These are phyloP conservation scores for Proctacanthus coquilletti DNA, from an alignment of 1,140 invertebrate genomes.

Conservation along the genomic window DNA sequence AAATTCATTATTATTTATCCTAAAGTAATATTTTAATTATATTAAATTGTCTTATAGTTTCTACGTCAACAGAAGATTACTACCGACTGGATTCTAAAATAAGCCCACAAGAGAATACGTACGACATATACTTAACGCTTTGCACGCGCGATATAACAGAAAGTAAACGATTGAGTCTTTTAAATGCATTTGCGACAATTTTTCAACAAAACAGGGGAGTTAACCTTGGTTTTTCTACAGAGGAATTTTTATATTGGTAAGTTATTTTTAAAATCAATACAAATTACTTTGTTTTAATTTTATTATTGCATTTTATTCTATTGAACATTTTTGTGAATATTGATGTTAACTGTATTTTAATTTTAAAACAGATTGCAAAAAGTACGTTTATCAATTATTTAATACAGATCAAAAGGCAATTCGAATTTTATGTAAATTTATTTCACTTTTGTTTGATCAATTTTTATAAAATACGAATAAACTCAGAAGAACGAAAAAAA, in stretches of 20 bases:
- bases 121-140: slow-evolving; percentile 22
- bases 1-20: background rate
- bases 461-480: background rate
- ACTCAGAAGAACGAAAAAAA: background rate
- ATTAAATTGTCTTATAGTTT: slow-evolving; percentile 12
- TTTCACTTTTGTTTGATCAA: slow-evolving; percentile 1
- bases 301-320: background rate
- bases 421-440: background rate
- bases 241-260: slow-evolving; percentile 74
- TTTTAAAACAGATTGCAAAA: no score
- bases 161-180: slow-evolving; percentile 23
- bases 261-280: slow-evolving; percentile 11
- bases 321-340: no score
- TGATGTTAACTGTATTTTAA: no score
- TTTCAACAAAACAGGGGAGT: slow-evolving; percentile 24
- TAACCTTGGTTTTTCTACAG: slow-evolving; percentile 51
- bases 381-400: slow-evolving; percentile 1
- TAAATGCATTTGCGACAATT: slow-evolving; percentile 24
- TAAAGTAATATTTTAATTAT: background rate
- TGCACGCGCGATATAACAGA: slow-evolving; percentile 22
- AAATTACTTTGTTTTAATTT: background rate
- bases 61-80: slow-evolving; percentile 24
- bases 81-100: slow-evolving; percentile 23
- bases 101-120: slow-evolving; percentile 23
- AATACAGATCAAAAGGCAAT: background rate